Base-by-base conservation (phyloP, 2,888 invertebrate genomes). In the Agonopterix subpropinquella region DNA sequence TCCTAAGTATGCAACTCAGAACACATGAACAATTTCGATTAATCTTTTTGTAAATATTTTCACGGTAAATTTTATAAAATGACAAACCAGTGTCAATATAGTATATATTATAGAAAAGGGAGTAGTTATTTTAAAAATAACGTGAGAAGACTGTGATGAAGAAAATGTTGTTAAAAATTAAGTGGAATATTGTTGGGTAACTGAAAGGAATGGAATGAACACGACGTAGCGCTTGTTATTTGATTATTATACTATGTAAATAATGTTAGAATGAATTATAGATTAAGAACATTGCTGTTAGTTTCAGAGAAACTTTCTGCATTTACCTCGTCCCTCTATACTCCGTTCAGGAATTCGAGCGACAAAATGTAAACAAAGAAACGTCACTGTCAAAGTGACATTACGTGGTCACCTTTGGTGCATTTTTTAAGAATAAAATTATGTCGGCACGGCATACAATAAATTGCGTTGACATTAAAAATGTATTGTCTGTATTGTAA, bases 71-170 rank as follows among this genome's bases (percentile, higher is more conserved):
- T 39, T 11, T 36, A 10, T 11, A 41, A 35, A 53, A 47, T 53
- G 55, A 51, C 49, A 46, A 49, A 51, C 52, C 51, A 54, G 51
- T 54, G 54, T 56, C 48, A 50, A 53, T 42, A 47, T 47, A 50
- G 45, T 54, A 9, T 36, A 11, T 47, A 42, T 35, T 42, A 28
- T 41, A 53, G 41, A 44, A 41, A 46, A 41, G 42, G 18, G 39
- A 42, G 47, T 77, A 75, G n/a, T n/a, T n/a, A n/a, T 65, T 58
- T 53, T 77, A 78, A 77, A 67, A 72, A 18, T 18, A 76, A 73
- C 79, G 82, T 83, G 80, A 81, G 84, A 87, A 87, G 86, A 87
- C 87, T 88, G 87, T 87, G 87, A 86, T 87, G 78, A 42, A 11
- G 39, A 67, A 67, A 67, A 70, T 67, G 73, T 68, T 75, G 70